Base-by-base conservation (phyloP, 2,113 vertebrate species). In the Pomatorhinus ruficollis region DNA sequence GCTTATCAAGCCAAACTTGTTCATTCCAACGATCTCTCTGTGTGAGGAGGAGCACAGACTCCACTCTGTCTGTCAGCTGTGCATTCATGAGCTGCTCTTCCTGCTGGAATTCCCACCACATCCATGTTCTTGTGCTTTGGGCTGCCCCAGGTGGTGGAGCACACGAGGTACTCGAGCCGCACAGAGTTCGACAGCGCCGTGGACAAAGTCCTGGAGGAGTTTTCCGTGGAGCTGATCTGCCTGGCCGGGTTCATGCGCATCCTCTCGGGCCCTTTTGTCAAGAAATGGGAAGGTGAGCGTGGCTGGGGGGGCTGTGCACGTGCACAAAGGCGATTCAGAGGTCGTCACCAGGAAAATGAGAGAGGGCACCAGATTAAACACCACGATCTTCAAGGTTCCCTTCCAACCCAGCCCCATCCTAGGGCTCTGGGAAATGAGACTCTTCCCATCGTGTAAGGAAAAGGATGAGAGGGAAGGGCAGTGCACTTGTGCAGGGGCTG, bases 181-280 rank as follows among this genome's bases (percentile, higher is more conserved):
- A 60, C 93, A 0, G 99, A 99, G 85, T 99, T 99, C 70, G 99
- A 99, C 78, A 90, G 39, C 20, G 99, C 99, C 25, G 90, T 99
- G 17, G 98, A 99, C 89, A 95, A 95, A 5, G 98, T 99, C 50
- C 98, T 99, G 28, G 96, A 98, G 74, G 99, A 99, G 56, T 99
- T 99, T 47, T 98, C 98, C 2, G 98, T 98, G 94, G 98, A 99
- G 95, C 95, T 99, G 89, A 98, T 99, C 68, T 99, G 99, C 94
- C 98, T 99, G 60, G 99, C 99, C 0, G 99, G 99, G 3, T 99
- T 99, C 97, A 99, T 99, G 99, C 97, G 99, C 75, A 99, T 99
- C 96, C 98, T 99, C 35, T 99, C 99, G 0, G 99, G 98, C 12
- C 96, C 98, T 11, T 99, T 99, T 42, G 99, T 99, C 91, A 98